Conservation (phyloP, 2,888 invertebrate species). For the Pandemis heparana region DNA sequence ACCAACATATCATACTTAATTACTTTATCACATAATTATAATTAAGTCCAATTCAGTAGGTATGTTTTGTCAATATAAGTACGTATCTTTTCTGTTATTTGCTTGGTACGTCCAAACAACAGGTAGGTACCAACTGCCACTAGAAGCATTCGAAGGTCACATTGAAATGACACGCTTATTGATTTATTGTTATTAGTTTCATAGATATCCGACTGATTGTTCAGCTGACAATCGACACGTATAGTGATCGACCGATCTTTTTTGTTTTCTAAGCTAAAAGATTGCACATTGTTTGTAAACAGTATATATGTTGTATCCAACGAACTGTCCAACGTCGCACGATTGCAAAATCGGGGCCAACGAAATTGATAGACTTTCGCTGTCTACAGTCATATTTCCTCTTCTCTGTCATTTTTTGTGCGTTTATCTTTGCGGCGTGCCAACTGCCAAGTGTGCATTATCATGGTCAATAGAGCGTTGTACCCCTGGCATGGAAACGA, state of each 20-base stretch:
- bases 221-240: slow-evolving; percentile 30
- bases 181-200: slow-evolving; percentile 29
- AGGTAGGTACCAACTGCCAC: background rate
- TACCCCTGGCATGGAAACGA: slow-evolving; percentile 22
- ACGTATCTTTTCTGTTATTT: background rate
- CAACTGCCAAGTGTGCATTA: slow-evolving; percentile 29
- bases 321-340: slow-evolving; percentile 54
- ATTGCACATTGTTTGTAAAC: slow-evolving; percentile 57
- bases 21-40: background rate
- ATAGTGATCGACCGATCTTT: slow-evolving; percentile 37
- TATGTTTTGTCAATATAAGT: background rate
- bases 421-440: slow-evolving; percentile 25
- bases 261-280: slow-evolving; percentile 49
- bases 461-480: slow-evolving; percentile 42
- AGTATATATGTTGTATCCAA: slow-evolving; percentile 45
- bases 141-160: slow-evolving; percentile 25
- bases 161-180: slow-evolving; percentile 34
- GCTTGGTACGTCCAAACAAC: background rate
- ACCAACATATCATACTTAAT: background rate
- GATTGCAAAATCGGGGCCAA: slow-evolving; percentile 70
- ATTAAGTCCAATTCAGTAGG: background rate
- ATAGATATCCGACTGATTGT: slow-evolving; percentile 13
- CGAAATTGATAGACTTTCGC: slow-evolving; percentile 76
- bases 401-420: slow-evolving; percentile 52
- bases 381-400: slow-evolving; percentile 57